Conservation (phyloP, 2,113 vertebrate genomes). For the Natator depressus region DNA sequence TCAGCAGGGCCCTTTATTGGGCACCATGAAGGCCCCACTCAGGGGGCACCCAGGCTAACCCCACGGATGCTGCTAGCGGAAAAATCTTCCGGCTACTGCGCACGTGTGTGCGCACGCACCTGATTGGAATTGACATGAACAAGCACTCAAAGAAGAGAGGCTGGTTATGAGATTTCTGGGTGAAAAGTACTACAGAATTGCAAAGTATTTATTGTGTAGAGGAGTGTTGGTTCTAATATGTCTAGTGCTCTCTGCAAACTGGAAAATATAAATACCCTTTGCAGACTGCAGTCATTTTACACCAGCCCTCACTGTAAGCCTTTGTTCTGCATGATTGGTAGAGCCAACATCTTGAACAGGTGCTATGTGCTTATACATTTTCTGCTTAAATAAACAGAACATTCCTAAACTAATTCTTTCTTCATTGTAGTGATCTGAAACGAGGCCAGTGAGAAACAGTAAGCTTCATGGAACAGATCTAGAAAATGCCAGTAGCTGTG, state of each 20-base stretch:
- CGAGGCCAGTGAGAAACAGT: background rate
- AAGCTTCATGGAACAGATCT: background rate
- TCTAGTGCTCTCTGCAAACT: background rate
- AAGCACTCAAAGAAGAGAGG: too few relatives aligned
- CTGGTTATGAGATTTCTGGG: background rate
- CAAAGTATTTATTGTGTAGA: background rate
- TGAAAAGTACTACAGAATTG: background rate
- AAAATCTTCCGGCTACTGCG: background rate
- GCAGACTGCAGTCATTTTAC: background rate
- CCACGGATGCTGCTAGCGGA: too few relatives aligned
- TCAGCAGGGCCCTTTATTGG: too few relatives aligned
- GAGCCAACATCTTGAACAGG: background rate
- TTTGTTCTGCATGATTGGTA: background rate
- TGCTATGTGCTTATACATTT: background rate
- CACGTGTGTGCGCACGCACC: background rate
- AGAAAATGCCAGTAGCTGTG: background rate
- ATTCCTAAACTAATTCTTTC: background rate
- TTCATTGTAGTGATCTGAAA: background rate
- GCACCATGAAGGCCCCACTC: too few relatives aligned
- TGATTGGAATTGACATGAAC: too few relatives aligned
- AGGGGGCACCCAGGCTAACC: too few relatives aligned
- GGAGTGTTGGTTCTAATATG: background rate
- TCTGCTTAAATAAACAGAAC: background rate
- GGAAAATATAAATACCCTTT: background rate
- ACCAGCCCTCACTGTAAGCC: rapidly evolving